Evolutionary conservation across 2,888 invertebrate species (phyloP), one percentile per base, ranked within the genome.

Genomic region (Drosophila yooni): DNA sequence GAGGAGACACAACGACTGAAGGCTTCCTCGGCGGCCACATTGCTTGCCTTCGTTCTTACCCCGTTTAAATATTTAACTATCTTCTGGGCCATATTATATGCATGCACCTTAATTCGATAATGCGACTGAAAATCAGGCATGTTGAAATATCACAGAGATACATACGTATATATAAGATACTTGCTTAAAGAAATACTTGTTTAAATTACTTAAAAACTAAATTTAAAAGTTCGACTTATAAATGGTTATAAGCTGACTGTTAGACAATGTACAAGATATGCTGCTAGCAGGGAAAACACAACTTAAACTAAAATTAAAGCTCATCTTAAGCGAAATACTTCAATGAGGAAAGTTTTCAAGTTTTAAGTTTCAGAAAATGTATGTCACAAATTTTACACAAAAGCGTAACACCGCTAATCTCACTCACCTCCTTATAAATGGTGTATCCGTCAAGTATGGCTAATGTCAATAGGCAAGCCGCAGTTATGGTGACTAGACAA

Each of bases 361-460:
- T 43, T 46, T 3, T 10, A 1, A 4, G n/a, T 10, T 10, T 40
- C 40, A 40, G 40, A 21, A 43, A 43, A 43, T 43, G 5, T 21
- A 11, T 4, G 2, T 15, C 8, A 25, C 25, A 25, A 46, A 46
- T 25, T 15, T 8, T 21, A 21, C 21, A 11, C 0, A 46, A 3
- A 2, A 46, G 6, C 21, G 21, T 43, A 6, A 13, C 3, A 1
- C 21, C 3, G 15, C 21, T 15, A 46, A 7, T 29, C 13, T 40
- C 7, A 63, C 89, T 82, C 53, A 93, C 93, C 92, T 93, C 92
- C 73, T 92, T 93, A 60, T 93, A 93, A 58, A 93, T 86, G 8
- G 93, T 91, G 64, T 85, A 91, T 6, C 89, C 92, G 77, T 93
- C 93, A 60, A 90, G 71, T 21, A 67, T 54, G 31, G 86, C 84